Evolutionary conservation across 2,797 vertebrate species (phyloP), one percentile per base, ranked within the genome.

Genomic region (Alfaro cultratus): DNA sequence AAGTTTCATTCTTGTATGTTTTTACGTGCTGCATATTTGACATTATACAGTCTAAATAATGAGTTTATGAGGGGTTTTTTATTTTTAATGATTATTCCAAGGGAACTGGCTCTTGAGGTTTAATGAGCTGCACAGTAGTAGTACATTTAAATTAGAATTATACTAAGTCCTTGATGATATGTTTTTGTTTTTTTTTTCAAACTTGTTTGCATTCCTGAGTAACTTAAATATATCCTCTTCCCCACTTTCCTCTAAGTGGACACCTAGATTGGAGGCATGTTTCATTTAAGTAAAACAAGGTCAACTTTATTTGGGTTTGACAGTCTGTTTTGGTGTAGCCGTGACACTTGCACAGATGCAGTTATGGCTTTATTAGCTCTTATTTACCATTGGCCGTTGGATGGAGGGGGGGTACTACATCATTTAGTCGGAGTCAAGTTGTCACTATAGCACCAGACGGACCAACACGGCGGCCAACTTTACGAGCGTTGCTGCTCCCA

Each of bases 401-500:
- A 51, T 18, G 1, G 49, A 0, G 6, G 23, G 11, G 26, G 41
- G 11, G 5, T 16, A 34, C 39, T 73, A 39, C 15, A 55, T 73
- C 3, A 1, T 41, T 64, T 39, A 75, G 43, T 70, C 43, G 16
- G 31, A 36, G 13, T 41, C 64, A 68, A 41, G 31, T 34, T 76
- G 55, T 75, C 71, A 71, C 13, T 49, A 21, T 75, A 39, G 76
- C 49, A 70, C 57, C 67, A 76, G 78, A 73, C 71, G 1, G 82
- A 78, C 84, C 85, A 92, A 86, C 81, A 84, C 88, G 74, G 74
- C 36, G 76, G 81, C 81, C 82, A 92, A 86, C 89, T 88, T 86
- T 78, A 84, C 82, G 87, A 90, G 87, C 80, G 89, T 84, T 86
- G 87, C 80, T 77, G 85, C 87, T 88, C 87, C 91, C 82, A 83